A percentile compares a stretch with the other conserved stretches of the same genome.
phyloP scores from a whole-genome alignment of 2,888 invertebrate species.

The Tetheella fluctuosa region DNA sequence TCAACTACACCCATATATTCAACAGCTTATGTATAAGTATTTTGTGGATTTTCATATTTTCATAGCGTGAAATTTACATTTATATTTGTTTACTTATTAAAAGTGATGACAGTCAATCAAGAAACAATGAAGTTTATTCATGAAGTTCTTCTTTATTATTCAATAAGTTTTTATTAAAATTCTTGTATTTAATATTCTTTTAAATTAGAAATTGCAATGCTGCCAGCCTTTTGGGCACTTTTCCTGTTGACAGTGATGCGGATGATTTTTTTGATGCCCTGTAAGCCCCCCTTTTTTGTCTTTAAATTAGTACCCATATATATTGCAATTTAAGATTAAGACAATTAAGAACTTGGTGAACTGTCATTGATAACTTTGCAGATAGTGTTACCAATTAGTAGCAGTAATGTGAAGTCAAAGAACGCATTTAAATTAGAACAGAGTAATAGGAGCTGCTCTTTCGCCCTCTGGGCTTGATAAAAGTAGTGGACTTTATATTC shows the following conservation, averaged over 20 bases:
- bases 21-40: not conserved
- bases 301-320: no score
- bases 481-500: slow-evolving; percentile 60
- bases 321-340: slow-evolving; percentile 4
- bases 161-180: slow-evolving; percentile 1
- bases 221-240: no score
- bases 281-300: no score
- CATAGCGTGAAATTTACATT: not conserved
- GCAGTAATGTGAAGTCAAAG: slow-evolving; percentile 38
- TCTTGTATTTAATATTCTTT: not conserved
- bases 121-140: not conserved
- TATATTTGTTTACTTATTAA: slow-evolving; percentile 2
- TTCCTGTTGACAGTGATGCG: no score
- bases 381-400: slow-evolving; percentile 40
- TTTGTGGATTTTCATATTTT: not conserved
- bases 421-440: slow-evolving; percentile 48
- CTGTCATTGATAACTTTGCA: slow-evolving; percentile 32
- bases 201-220: no score
- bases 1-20: slow-evolving; percentile 7
- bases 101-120: not conserved
- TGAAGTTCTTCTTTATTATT: not conserved
- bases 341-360: slow-evolving; percentile 3
- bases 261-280: no score
- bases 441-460: slow-evolving; percentile 36
- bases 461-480: slow-evolving; percentile 51